Evolutionary conservation across 2,113 vertebrate species (phyloP).

Genomic region (Phylloscopus trochilus): DNA sequence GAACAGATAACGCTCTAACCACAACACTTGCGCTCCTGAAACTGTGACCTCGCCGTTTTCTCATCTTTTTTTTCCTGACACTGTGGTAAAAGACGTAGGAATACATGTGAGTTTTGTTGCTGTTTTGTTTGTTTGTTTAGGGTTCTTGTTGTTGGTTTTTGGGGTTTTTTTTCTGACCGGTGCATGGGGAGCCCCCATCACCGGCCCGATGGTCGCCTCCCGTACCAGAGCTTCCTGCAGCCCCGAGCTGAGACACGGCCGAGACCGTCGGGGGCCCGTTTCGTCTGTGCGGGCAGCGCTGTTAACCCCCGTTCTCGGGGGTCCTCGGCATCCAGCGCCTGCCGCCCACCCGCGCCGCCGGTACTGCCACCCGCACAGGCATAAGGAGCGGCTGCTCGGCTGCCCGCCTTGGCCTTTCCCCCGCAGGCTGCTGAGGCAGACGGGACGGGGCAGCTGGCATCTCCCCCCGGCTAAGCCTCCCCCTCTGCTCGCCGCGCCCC

Average conservation of each 20-base stretch:
- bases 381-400: background rate
- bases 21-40: background rate
- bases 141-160: too few species aligned
- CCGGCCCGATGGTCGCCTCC: rapidly evolving
- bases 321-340: background rate
- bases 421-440: background rate
- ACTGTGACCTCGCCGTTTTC: rapidly evolving
- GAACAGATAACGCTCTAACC: rapidly evolving
- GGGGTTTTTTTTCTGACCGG: background rate
- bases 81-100: rapidly evolving
- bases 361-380: background rate
- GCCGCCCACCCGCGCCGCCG: too few species aligned
- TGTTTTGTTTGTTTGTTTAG: background rate
- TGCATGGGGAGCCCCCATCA: rapidly evolving
- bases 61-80: background rate
- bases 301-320: background rate
- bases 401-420: too few species aligned
- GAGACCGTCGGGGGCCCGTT: rapidly evolving
- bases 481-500: too few species aligned
- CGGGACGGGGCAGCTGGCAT: too few species aligned
- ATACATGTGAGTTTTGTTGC: too few species aligned
- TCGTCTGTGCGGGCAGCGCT: background rate
- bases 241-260: background rate
- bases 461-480: background rate
- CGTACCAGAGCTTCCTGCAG: background rate